Evolutionary conservation across 2,797 vertebrate species (phyloP).

Genomic region (Spinibarbus caldwelli): DNA sequence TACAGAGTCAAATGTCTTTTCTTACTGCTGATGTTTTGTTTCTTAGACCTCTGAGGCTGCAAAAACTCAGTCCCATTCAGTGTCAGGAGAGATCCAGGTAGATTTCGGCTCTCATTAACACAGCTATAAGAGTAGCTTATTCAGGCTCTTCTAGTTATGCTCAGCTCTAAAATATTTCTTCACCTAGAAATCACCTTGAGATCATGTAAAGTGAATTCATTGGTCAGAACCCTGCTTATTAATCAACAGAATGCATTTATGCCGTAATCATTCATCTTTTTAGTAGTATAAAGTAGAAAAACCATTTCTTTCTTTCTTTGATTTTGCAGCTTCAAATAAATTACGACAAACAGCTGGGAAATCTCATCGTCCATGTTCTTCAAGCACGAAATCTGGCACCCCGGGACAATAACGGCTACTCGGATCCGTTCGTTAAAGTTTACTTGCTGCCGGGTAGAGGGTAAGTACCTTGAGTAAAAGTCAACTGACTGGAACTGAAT

Average conservation of each 20-base stretch:
- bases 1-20: neutral
- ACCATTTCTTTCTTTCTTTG: neutral
- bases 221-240: neutral
- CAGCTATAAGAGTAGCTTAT: neutral
- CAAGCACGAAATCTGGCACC: slow-evolving; percentile 94
- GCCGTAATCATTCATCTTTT: neutral
- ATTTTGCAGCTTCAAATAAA: slow-evolving; percentile 93
- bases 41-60: slow-evolving; percentile 83
- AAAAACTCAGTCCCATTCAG: slow-evolving; percentile 85
- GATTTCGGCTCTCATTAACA: slow-evolving; percentile 25
- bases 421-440: slow-evolving; percentile 98
- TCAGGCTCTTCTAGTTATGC: neutral
- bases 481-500: slow-evolving; percentile 3
- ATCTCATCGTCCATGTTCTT: slow-evolving; percentile 96
- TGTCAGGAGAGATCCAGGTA: slow-evolving; percentile 99
- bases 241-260: neutral
- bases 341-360: slow-evolving; percentile 96
- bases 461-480: slow-evolving; percentile 79
- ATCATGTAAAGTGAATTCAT: neutral
- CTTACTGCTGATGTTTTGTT: slow-evolving; percentile 59
- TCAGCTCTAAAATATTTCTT: neutral
- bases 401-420: slow-evolving; percentile 95
- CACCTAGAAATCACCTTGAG: neutral
- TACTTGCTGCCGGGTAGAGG: slow-evolving; percentile 97
- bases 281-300: neutral